Percentiles rank a stretch among this genome's conserved stretches.
Evolutionary conservation across 2,888 invertebrate genomes (phyloP).

Genomic region (Priocnemis perturbator): DNA sequence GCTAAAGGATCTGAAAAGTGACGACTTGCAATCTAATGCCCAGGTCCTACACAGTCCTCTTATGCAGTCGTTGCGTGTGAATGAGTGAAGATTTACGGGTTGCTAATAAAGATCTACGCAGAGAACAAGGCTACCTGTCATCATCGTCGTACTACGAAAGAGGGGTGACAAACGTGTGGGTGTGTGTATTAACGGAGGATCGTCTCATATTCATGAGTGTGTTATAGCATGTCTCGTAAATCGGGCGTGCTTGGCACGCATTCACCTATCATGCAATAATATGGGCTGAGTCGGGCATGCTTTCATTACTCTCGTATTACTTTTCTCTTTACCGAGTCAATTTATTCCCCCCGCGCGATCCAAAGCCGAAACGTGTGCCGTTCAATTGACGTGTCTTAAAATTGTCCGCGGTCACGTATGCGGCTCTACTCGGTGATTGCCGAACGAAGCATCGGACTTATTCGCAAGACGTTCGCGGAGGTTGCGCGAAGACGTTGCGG

Average conservation of each 20-base stretch:
- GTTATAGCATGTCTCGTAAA: constrained; percentile 11
- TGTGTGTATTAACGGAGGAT: too few relatives aligned
- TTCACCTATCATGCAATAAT: constrained; percentile 41
- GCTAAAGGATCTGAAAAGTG: too few relatives aligned
- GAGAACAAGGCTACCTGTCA: neutral
- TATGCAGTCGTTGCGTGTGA: too few relatives aligned
- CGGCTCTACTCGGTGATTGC: too few relatives aligned
- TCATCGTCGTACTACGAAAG: constrained; percentile 9
- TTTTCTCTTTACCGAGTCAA: too few relatives aligned
- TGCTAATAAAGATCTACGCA: neutral
- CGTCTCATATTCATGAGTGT: too few relatives aligned
- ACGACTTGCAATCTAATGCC: neutral
- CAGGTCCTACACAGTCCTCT: too few relatives aligned
- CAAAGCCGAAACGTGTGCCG: constrained; percentile 38
- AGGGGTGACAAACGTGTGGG: neutral
- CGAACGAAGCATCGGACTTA: too few relatives aligned
- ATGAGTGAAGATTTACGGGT: too few relatives aligned
- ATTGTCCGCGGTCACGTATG: constrained; percentile 3
- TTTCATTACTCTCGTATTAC: constrained; percentile 12
- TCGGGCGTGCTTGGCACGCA: constrained; percentile 12
- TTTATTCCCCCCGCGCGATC: neutral
- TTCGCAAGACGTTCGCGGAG: too few relatives aligned
- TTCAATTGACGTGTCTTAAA: constrained; percentile 19
- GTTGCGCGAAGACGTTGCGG: too few relatives aligned
- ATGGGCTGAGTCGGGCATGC: constrained; percentile 31